Percentiles rank a stretch among this genome's conserved stretches.
phyloP scores from a whole-genome alignment of 2,888 invertebrate genomes.

The Aleiodes testaceus region DNA sequence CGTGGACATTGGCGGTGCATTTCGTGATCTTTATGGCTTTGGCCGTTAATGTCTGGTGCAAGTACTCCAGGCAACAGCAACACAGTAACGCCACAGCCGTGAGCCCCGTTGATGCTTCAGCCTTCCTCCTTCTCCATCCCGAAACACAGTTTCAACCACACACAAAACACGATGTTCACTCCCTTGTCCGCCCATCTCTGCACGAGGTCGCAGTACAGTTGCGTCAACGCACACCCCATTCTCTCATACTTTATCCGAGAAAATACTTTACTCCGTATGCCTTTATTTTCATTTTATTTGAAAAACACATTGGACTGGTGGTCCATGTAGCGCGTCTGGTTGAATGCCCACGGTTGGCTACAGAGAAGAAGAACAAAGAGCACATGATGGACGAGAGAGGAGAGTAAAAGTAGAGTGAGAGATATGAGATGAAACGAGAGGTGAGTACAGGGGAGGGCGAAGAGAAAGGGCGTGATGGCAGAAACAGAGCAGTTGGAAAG shows the following conservation, averaged over 20 bases:
- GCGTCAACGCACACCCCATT: no score
- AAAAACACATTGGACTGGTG: background rate
- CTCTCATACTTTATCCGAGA: background rate
- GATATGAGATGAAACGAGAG: background rate
- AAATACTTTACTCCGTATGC: background rate
- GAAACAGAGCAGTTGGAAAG: conserved; percentile 37
- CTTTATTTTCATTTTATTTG: background rate
- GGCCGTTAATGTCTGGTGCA: conserved; percentile 59
- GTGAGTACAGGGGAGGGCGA: conserved; percentile 16
- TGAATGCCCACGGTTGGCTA: background rate
- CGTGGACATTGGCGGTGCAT: conserved; percentile 47
- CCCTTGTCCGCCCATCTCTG: no score
- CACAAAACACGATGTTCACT: background rate
- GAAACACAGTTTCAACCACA: conserved; percentile 25
- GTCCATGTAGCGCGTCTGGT: conserved; percentile 5
- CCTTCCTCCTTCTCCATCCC: background rate
- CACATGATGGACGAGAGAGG: conserved; percentile 13
- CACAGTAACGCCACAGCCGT: conserved; percentile 24
- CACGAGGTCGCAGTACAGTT: no score
- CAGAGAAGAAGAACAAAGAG: conserved; percentile 23
- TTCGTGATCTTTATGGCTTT: conserved; percentile 55
- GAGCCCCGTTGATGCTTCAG: conserved; percentile 15
- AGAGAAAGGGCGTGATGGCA: conserved; percentile 22
- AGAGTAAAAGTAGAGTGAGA: conserved; percentile 29
- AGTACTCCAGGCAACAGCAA: conserved; percentile 49